Evolutionary conservation across 2,888 invertebrate species (phyloP).

Genomic region (Drosophila algonquin): DNA sequence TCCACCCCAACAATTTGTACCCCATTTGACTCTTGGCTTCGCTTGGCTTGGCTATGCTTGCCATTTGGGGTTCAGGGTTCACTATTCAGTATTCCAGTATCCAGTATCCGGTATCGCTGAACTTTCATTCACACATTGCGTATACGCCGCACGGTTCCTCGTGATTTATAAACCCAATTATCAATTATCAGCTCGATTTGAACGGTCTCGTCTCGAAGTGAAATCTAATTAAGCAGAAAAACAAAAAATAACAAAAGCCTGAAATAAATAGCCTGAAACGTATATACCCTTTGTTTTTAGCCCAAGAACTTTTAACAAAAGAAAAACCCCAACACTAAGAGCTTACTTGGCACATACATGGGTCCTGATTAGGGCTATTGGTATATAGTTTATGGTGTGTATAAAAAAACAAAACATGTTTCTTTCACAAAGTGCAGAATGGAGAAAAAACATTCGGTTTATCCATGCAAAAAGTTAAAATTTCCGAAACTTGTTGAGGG

Average conservation of each 20-base stretch:
- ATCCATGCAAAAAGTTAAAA: slow-evolving; percentile 26
- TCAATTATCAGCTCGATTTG: slow-evolving; percentile 31
- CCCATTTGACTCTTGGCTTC: slow-evolving; percentile 14
- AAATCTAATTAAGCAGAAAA: slow-evolving; percentile 43
- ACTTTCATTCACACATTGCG: slow-evolving; percentile 29
- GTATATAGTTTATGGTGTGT: neutral
- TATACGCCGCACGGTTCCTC: slow-evolving; percentile 26
- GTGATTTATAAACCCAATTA: slow-evolving; percentile 46
- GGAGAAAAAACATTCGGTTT: slow-evolving; percentile 1
- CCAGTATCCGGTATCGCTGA: neutral
- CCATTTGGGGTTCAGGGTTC: neutral
- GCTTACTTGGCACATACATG: too few species aligned
- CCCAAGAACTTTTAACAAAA: too few species aligned
- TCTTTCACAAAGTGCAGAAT: slow-evolving; percentile 19
- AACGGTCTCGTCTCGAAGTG: neutral
- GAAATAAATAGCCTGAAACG: too few species aligned
- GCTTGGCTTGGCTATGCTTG: slow-evolving; percentile 16
- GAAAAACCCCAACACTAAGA: too few species aligned
- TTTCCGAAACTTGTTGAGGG: slow-evolving; percentile 5
- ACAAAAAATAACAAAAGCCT: neutral
- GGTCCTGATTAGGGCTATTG: neutral
- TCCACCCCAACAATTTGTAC: slow-evolving; percentile 16
- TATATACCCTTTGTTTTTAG: too few species aligned
- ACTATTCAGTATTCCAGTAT: neutral
- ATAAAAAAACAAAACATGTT: slow-evolving; percentile 2